phyloP scores from a whole-genome alignment of 2,797 vertebrate genomes.

The Diplodus sargus region DNA sequence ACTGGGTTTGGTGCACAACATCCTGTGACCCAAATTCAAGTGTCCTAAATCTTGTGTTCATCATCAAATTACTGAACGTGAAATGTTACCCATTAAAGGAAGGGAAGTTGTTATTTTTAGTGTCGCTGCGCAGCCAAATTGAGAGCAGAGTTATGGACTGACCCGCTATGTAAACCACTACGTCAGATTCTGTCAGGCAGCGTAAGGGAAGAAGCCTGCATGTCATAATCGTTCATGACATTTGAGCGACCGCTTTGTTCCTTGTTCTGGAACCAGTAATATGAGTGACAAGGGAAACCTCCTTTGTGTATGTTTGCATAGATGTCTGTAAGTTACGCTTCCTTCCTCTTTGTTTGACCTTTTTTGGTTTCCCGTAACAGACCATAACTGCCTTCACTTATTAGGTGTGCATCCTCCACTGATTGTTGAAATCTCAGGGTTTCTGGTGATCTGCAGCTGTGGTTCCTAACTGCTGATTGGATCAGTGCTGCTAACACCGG shows the following conservation, averaged over 20 bases:
- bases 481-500: not conserved
- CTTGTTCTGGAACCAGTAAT: conserved; percentile 48
- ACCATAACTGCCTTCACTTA: conserved; percentile 16
- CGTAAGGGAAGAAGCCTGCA: conserved; percentile 52
- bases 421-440: not conserved
- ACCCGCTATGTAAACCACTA: not conserved
- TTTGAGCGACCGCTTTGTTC: conserved; percentile 42
- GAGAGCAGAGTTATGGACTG: not conserved
- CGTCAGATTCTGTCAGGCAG: not conserved
- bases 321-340: conserved; percentile 20
- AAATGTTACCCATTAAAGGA: conserved; percentile 7
- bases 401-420: not conserved
- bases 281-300: conserved; percentile 3
- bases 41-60: not conserved
- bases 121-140: not conserved
- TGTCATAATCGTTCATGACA: conserved; percentile 44
- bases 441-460: conserved; percentile 16
- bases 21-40: not conserved
- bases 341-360: conserved; percentile 60
- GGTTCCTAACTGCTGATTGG: not conserved
- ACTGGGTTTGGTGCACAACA: not conserved
- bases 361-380: conserved; percentile 44
- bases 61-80: not conserved
- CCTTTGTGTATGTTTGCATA: conserved; percentile 14
- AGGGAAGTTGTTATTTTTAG: conserved; percentile 64